Evolutionary conservation across 2,797 vertebrate species (phyloP).

Genomic region (Cyprinodon diabolis): DNA sequence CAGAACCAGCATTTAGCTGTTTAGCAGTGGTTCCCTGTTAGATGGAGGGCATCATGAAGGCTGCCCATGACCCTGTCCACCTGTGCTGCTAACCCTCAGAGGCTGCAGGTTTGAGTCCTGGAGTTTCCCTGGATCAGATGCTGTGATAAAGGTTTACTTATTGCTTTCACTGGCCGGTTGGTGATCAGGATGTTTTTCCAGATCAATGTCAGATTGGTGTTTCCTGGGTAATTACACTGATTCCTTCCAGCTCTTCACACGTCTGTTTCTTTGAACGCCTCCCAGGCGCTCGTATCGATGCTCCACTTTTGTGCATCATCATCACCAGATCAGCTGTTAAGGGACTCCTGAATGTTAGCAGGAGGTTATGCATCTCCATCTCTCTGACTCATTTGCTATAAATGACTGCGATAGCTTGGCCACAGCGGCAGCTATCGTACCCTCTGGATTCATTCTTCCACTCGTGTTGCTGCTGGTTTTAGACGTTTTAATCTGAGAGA

Average conservation of each 20-base stretch:
- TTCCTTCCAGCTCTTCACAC: background rate
- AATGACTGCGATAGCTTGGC: background rate
- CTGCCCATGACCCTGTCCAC: too few relatives aligned
- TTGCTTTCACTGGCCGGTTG: background rate
- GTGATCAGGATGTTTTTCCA: background rate
- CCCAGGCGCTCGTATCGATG: background rate
- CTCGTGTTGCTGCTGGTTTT: background rate
- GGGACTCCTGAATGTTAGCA: background rate
- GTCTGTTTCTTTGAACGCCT: background rate
- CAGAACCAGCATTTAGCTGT: too few relatives aligned
- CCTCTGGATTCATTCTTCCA: background rate
- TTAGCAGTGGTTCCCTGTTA: too few relatives aligned
- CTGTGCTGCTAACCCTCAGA: too few relatives aligned
- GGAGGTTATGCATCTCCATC: background rate
- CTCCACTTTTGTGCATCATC: background rate
- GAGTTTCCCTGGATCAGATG: too few relatives aligned
- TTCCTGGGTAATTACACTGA: background rate
- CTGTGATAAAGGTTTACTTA: too few relatives aligned
- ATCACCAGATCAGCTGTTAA: background rate
- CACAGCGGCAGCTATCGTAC: background rate
- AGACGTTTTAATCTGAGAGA: background rate
- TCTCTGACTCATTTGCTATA: background rate
- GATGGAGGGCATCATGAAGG: too few relatives aligned
- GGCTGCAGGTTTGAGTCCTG: too few relatives aligned
- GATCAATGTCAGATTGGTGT: background rate